A percentile compares a stretch with the other conserved stretches of the same genome.
phyloP scores from a whole-genome alignment of 2,797 vertebrate genomes.

The Chloroceryle inda region DNA sequence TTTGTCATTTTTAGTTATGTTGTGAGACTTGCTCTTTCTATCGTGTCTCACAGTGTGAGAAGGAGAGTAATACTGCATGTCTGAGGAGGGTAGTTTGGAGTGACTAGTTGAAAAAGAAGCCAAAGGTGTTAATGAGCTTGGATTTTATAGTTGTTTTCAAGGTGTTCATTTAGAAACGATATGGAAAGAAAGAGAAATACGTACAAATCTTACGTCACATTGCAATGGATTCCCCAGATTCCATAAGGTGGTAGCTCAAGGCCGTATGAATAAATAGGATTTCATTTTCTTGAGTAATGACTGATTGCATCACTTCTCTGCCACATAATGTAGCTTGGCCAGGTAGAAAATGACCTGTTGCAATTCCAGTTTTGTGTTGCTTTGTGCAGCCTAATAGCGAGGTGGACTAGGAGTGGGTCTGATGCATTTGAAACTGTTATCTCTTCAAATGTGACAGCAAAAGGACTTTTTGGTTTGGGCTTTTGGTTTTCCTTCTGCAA shows the following conservation, averaged over 20 bases:
- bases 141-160: slow-evolving; percentile 17
- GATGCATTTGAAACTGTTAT: not conserved
- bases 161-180: not conserved
- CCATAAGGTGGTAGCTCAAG: not conserved
- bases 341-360: slow-evolving; percentile 49
- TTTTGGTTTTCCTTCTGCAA: not conserved
- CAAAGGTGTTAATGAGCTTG: slow-evolving; percentile 7
- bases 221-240: slow-evolving; percentile 39
- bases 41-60: not conserved
- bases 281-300: slow-evolving; percentile 63
- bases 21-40: slow-evolving; percentile 10
- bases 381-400: not conserved
- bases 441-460: not conserved
- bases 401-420: not conserved
- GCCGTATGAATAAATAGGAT: slow-evolving; percentile 45
- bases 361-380: slow-evolving; percentile 18
- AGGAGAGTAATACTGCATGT: not conserved
- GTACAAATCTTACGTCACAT: not conserved
- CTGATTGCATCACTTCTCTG: slow-evolving; percentile 31
- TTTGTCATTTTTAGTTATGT: not conserved
- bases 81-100: not conserved
- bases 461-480: not conserved
- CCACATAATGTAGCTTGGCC: slow-evolving; percentile 17
- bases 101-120: not conserved
- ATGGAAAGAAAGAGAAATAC: slow-evolving; percentile 17